Evolutionary conservation across 2,888 invertebrate species (phyloP), one percentile per base, ranked within the genome.

Genomic region (Dolichopus griseipennis): DNA sequence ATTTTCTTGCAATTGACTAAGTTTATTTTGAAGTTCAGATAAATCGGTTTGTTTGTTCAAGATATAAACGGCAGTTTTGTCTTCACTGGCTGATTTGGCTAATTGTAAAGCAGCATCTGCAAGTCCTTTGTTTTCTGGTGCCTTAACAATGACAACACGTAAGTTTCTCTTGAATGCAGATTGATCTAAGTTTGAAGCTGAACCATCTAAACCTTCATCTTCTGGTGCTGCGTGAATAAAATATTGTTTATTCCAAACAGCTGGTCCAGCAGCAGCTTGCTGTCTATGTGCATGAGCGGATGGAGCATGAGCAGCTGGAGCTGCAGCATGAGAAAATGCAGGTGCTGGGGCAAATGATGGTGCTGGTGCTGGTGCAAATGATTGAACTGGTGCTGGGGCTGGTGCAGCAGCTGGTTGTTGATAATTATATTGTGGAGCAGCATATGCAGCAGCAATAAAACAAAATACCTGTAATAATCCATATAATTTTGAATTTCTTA

Each of bases 41-140:
- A 75, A 70, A 61, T 78, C 77, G 6, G 77, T 70, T 68, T 78
- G 77, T 68, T 79, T 78, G 73, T 74, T 76, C 27, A 80, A 75
- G 1, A 80, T 78, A 72, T 79, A 79, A 68, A 79, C 78, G 69
- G 77, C 77, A 8, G 79, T 79, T 72, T 77, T 77, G 27, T 79
- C 77, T 68, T 78, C 75, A 41, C 75, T 76, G 68, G 77, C 78
- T 70, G 78, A 77, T 68, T 78, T 75, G 66, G 75, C 73, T 67
- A 75, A 73, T 71, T 77, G 75, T 66, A 77, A 69, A 22, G 77
- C 78, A 64, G 77, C 78, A 71, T 78, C 73, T 22, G 73, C 73
- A 37, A 77, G 63, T 0, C 73, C 78, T 69, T 75, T 75, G 73
- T 76, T 77, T 71, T 77, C 77, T 68, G 76, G 78, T 61, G 78